Base-by-base conservation (phyloP, 2,888 invertebrate species). In the Serrognathus titanus region DNA sequence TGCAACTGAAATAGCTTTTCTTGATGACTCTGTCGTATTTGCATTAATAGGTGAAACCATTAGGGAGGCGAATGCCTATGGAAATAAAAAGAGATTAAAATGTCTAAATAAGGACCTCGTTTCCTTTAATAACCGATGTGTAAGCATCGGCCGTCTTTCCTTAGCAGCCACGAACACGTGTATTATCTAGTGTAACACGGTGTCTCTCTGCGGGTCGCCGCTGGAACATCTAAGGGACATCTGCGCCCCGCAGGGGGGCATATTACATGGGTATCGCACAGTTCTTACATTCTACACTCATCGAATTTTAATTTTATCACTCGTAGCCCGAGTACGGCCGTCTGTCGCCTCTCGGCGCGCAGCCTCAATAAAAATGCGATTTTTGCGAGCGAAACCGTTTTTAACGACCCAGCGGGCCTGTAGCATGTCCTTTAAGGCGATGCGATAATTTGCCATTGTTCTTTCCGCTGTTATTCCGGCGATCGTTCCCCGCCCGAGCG, bases 161-260 rank as follows among this genome's bases (percentile, higher is more conserved):
- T 45, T 50, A 49, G 49, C 45, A 49, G 46, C 50, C 12, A 43
- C 49, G 57, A 57, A 57, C 57, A 57, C 50, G 52, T 57, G 57
- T 57, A 63, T 67, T 64, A 65, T 66, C 64, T 65, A 62, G 63
- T 65, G 66, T 66, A 66, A 67, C 63, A 66, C 63, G 63, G 68
- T 66, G 66, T 67, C 63, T 59, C 66, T 43, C 69, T 51, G 63
- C 64, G 65, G 65, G 67, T 61, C 53, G 62, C 55, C 63, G 56
- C 50, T 57, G 49, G 48, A 54, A 52, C 60, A 61, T 62, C 62
- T 57, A 56, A 59, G 61, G 59, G 66, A 65, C 65, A 65, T 65
- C 63, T 67, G 64, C 59, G 61, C 61, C 53, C 66, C 62, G 59
- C 61, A 57, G 62, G 24, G 66, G 64, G 62, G 60, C 64, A 53